Evolutionary conservation across 1,140 invertebrate species (phyloP), one percentile per base, ranked within the genome.

Genomic region (Eumaeus atala): DNA sequence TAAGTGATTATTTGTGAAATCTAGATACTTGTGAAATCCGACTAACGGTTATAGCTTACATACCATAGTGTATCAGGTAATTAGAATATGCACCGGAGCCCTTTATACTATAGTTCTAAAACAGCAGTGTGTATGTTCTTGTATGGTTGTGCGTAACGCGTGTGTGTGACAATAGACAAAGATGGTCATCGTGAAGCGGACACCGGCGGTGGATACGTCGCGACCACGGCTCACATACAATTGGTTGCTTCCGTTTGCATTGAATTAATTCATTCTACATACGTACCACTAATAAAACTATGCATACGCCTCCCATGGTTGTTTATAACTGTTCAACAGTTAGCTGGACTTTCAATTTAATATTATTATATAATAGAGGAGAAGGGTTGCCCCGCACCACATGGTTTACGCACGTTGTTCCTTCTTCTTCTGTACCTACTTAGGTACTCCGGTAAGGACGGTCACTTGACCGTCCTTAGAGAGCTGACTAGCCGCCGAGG

Each of bases 231-330:
- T 70, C 69, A 75, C 63, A 66, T 70, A 77, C 78, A 82, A 82
- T 82, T 82, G 78, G 74, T 58, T 62, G 64, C 69, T 79, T 82
- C 78, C 78, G 76, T 59, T 75, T 66, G 66, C 70, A 57, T 77
- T 66, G 66, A 75, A 75, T 73, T 74, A 81, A 81, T 81, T 78
- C 68, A 66, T 59, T 65, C 61, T 62, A 59, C 62, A 63, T 60
- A 66, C 61, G 64, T 54, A 53, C 44, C 40, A 56, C 48, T 48
- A 51, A 56, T 51, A 51, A 21, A 51, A 35, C 40, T 38, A 62
- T 56, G 65, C 51, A 51, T 59, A 54, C 56, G 56, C 33, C 54
- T 57, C 51, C 58, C 51, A 59, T 47, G 48, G 28, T 51, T 35
- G 36, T 35, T 9, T 33, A 28, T 14, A 28, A 38, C 38, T 40